These are phyloP conservation scores for Tachysurus fulvidraco DNA, from an alignment of 2,113 vertebrate genomes.

Conservation along the genomic window DNA sequence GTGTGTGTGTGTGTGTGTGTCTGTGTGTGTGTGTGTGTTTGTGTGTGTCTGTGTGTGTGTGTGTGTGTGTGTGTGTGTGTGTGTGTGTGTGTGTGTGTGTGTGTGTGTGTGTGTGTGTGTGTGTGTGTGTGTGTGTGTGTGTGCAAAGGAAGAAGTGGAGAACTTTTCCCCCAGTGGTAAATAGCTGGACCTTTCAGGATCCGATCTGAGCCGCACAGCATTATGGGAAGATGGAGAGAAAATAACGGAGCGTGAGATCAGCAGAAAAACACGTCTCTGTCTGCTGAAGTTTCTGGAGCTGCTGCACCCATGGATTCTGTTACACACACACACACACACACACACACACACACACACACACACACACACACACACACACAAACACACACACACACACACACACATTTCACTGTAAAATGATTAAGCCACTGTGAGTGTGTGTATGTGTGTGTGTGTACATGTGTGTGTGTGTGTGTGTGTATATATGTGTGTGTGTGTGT, in stretches of 20 bases:
- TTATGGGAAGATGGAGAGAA: neutral
- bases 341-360: neutral
- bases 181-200: neutral
- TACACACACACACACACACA: neutral
- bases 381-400: neutral
- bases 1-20: conserved; percentile 17
- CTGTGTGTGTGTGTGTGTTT: conserved; percentile 19
- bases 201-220: neutral
- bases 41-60: conserved; percentile 14
- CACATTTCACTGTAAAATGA: neutral
- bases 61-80: conserved; percentile 12
- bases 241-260: conserved; percentile 25
- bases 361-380: neutral
- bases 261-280: conserved; percentile 53
- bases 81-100: conserved; percentile 17
- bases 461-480: too few species aligned
- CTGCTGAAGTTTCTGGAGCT: conserved; percentile 13
- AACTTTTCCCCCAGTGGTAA: neutral
- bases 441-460: too few species aligned
- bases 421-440: too few species aligned
- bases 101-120: conserved; percentile 17
- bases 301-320: conserved; percentile 40
- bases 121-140: conserved; percentile 3
- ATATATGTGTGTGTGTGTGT: too few species aligned
- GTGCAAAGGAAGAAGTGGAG: neutral